Percentiles rank a stretch among this genome's conserved stretches.
phyloP scores from a whole-genome alignment of 1,140 invertebrate genomes.

The Drosophila punjabiensis region DNA sequence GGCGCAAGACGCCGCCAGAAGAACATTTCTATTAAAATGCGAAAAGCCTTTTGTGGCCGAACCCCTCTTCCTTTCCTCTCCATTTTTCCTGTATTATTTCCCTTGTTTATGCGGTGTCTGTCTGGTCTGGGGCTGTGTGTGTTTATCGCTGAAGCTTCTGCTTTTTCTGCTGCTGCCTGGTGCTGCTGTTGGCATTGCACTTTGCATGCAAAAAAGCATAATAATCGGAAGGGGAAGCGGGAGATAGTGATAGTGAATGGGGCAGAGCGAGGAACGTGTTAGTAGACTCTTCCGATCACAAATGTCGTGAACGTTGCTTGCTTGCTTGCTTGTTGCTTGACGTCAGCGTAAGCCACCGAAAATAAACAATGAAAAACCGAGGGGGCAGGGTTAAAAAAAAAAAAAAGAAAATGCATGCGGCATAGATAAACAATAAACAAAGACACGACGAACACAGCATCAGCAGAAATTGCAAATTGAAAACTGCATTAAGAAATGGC shows the following conservation, averaged over 20 bases:
- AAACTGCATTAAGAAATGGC: constrained; percentile 48
- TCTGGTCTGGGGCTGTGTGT: constrained; percentile 33
- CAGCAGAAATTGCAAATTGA: constrained; percentile 77
- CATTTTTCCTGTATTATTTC: constrained; percentile 9
- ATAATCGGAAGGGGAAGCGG: constrained; percentile 55
- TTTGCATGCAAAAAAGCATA: constrained; percentile 81
- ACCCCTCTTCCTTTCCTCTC: neutral
- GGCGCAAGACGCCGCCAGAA: constrained; percentile 7
- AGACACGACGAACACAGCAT: constrained; percentile 55
- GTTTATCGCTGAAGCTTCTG: constrained; percentile 62
- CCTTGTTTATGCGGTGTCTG: constrained; percentile 57
- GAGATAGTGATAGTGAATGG: constrained; percentile 1
- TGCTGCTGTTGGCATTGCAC: constrained; percentile 68
- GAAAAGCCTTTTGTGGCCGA: constrained; percentile 75
- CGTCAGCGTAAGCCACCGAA: constrained; percentile 70
- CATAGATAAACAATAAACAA: constrained; percentile 64
- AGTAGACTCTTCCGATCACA: constrained; percentile 39
- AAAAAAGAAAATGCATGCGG: constrained; percentile 29
- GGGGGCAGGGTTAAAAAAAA: neutral
- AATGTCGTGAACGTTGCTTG: constrained; percentile 42
- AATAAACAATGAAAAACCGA: constrained; percentile 67
- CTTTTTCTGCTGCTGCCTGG: constrained; percentile 8
- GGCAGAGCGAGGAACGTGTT: constrained; percentile 20
- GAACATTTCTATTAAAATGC: constrained; percentile 83
- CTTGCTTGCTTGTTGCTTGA: constrained; percentile 27